phyloP scores from a whole-genome alignment of 1,140 invertebrate genomes.

The Drosophila obscura region DNA sequence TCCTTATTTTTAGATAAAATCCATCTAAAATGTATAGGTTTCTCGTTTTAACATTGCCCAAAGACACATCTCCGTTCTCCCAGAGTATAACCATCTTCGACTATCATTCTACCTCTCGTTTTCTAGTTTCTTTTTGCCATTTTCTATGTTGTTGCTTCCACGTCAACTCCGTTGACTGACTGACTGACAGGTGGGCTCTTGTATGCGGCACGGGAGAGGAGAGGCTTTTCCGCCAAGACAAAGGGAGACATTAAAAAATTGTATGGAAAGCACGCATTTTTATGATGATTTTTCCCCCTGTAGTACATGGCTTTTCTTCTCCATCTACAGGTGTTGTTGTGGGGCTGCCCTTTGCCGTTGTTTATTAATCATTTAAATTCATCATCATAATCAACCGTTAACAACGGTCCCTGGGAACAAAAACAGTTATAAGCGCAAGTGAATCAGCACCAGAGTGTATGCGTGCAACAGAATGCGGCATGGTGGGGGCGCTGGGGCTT shows the following conservation, averaged over 20 bases:
- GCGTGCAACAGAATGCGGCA: conserved; percentile 11
- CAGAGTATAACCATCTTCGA: conserved; percentile 31
- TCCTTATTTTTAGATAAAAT: no score
- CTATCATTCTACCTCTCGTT: conserved; percentile 17
- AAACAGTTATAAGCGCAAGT: conserved; percentile 77
- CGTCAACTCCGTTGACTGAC: conserved; percentile 59
- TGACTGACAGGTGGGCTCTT: conserved; percentile 72
- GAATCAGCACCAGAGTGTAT: conserved; percentile 48
- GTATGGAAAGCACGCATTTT: conserved; percentile 67
- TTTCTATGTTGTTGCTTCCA: conserved; percentile 47
- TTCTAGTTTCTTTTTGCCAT: conserved; percentile 55
- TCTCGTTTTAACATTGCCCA: no score
- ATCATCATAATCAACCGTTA: conserved; percentile 82
- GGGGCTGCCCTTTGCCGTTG: conserved; percentile 46
- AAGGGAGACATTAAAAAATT: conserved; percentile 55
- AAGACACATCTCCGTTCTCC: neutral
- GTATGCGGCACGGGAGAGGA: conserved; percentile 30
- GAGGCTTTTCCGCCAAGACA: conserved; percentile 18
- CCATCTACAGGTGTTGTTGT: conserved; percentile 67
- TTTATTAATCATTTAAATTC: conserved; percentile 83
- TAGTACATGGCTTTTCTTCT: conserved; percentile 3
- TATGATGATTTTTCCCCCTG: conserved; percentile 44
- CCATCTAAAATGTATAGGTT: no score
- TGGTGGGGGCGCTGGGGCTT: conserved; percentile 33
- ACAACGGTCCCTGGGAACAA: conserved; percentile 68